phyloP scores from a whole-genome alignment of 2,888 invertebrate genomes.

The Melieria crassipennis region DNA sequence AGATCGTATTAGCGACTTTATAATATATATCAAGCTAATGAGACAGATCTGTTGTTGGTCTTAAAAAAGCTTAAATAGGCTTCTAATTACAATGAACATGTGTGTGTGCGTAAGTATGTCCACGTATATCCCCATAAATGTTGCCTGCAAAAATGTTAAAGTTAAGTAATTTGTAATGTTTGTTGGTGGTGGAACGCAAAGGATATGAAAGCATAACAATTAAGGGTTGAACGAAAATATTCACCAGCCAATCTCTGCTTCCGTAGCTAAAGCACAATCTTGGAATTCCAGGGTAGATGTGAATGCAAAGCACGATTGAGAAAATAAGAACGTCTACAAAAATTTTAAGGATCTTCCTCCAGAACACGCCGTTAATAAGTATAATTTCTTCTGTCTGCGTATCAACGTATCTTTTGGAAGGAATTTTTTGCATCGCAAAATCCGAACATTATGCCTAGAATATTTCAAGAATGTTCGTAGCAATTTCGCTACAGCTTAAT shows the following conservation, averaged over 20 bases:
- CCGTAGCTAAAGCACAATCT: constrained; percentile 10
- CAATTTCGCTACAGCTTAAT: constrained; percentile 49
- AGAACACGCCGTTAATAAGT: constrained; percentile 38
- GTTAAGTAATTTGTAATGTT: too few relatives aligned
- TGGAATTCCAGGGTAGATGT: constrained; percentile 18
- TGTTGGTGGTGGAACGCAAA: too few relatives aligned
- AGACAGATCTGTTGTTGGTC: too few relatives aligned
- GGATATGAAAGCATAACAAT: neutral
- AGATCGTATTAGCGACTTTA: too few relatives aligned
- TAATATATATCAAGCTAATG: too few relatives aligned
- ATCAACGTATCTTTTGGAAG: neutral
- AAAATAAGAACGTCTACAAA: neutral
- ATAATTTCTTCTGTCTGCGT: constrained; percentile 26
- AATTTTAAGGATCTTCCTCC: neutral
- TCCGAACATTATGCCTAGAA: constrained; percentile 51
- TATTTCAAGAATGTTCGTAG: constrained; percentile 52
- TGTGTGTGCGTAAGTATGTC: too few relatives aligned
- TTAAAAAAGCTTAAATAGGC: too few relatives aligned
- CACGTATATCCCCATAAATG: too few relatives aligned
- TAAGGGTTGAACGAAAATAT: constrained; percentile 34
- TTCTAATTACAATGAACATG: too few relatives aligned
- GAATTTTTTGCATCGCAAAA: constrained; percentile 26
- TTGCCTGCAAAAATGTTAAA: too few relatives aligned
- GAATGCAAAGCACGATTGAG: too few relatives aligned
- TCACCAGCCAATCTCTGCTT: constrained; percentile 26